phyloP scores from a whole-genome alignment of 2,888 invertebrate species.

The Drosophila demipolita region DNA sequence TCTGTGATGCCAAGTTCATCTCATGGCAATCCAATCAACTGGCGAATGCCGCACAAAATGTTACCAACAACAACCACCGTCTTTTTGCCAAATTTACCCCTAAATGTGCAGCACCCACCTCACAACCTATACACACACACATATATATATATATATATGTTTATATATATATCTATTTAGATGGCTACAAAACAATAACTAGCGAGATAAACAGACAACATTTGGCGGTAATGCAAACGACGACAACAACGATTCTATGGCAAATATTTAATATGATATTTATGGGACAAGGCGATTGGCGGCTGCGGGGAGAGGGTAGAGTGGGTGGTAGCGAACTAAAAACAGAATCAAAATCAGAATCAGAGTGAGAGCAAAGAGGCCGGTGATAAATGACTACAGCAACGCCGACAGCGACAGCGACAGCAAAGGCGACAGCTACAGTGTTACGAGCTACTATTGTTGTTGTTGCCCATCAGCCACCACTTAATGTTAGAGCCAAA shows the following conservation, averaged over 20 bases:
- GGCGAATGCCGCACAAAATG: slow-evolving; percentile 53
- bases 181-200: slow-evolving; percentile 68
- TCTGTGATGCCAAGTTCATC: slow-evolving; percentile 56
- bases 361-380: slow-evolving; percentile 47
- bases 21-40: slow-evolving; percentile 78
- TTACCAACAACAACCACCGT: slow-evolving; percentile 74
- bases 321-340: neutral
- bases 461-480: slow-evolving; percentile 38
- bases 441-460: neutral
- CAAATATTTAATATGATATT: slow-evolving; percentile 76
- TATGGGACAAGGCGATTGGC: slow-evolving; percentile 33
- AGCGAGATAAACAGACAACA: slow-evolving; percentile 76
- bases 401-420: slow-evolving; percentile 10
- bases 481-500: slow-evolving; percentile 5
- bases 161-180: slow-evolving; percentile 1
- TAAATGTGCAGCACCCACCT: slow-evolving; percentile 10
- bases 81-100: slow-evolving; percentile 48
- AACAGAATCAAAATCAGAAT: slow-evolving; percentile 13
- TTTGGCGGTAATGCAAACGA: slow-evolving; percentile 76
- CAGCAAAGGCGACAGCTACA: slow-evolving; percentile 24
- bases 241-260: slow-evolving; percentile 61
- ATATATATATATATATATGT: slow-evolving; percentile 10
- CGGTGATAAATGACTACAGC: slow-evolving; percentile 65
- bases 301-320: neutral
- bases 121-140: slow-evolving; percentile 16